Evolutionary conservation across 2,113 vertebrate genomes (phyloP), one percentile per base, ranked within the genome.

Genomic region (Catagonus wagneri): DNA sequence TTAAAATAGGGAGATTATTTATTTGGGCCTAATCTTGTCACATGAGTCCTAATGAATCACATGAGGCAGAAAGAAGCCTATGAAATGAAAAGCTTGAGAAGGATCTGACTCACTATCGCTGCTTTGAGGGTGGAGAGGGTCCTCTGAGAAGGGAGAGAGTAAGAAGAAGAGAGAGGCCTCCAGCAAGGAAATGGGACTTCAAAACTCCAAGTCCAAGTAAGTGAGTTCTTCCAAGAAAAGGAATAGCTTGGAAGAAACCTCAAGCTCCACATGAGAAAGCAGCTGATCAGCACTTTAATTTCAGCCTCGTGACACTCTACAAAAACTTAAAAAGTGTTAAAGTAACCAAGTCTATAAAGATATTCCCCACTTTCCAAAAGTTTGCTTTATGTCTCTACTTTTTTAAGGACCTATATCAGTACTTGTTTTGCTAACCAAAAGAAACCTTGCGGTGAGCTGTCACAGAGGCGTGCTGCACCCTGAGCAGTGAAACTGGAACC

Each of bases 401-500:
- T 61, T 23, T 23, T 61, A 61, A 61, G 10, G 60, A 61, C 23
- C 60, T 61, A 61, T 25, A 61, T 61, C 60, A 61, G 9, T 61
- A 61, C 60, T 7, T 3, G 60, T 10, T 61, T 61, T 61, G 22
- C 60, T 61, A 61, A 61, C 58, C 58, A 23, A 60, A 60, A 60
- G 58, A 60, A 22, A 22, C 23, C 60, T 63, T 63, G 10, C 23
- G 25, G 60, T 63, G 60, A 12, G 60, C 8, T 63, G 60, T 63
- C 25, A 25, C 23, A 25, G 60, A 63, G 60, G 60, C 23, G 11
- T 22, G 9, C 9, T 27, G 60, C 20, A 63, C 23, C 23, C 11
- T 10, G 10, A 63, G 60, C 23, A 63, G 60, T 11, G 8, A 63
- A 0, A 2, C 22, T 11, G 11, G 60, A 9, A 3, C 23, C 3